These are phyloP conservation scores for Molorchus minor DNA, from an alignment of 2,888 invertebrate species.

Conservation along the genomic window DNA sequence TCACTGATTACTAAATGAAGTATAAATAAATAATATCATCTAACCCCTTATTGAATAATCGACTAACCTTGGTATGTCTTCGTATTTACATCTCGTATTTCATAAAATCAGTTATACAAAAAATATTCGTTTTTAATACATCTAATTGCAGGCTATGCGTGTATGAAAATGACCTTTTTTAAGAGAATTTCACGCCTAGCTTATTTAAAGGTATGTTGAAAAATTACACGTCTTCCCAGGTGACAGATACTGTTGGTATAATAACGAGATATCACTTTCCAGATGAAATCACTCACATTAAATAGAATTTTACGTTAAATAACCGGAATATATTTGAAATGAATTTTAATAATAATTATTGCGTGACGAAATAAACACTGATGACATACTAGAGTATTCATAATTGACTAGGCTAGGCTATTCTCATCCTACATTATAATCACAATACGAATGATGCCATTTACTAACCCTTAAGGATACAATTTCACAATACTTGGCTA, in stretches of 20 bases:
- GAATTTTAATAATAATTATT: neutral
- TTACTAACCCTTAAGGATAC: too few species aligned
- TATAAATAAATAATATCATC: too few species aligned
- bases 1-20: too few species aligned
- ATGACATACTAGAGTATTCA: too few species aligned
- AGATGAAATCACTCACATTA: neutral
- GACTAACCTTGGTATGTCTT: slow-evolving; percentile 25
- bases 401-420: too few species aligned
- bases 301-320: neutral
- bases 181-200: slow-evolving; percentile 29
- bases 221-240: slow-evolving; percentile 10
- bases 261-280: neutral
- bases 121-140: slow-evolving; percentile 41
- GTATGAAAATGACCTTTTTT: slow-evolving; percentile 27
- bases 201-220: slow-evolving; percentile 17
- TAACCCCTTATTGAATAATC: slow-evolving; percentile 28
- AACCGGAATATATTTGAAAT: neutral
- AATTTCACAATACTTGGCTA: too few species aligned
- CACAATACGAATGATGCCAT: too few species aligned
- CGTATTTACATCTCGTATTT: slow-evolving; percentile 29
- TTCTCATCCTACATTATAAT: too few species aligned
- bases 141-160: slow-evolving; percentile 38
- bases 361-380: neutral
- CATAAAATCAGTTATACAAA: slow-evolving; percentile 33
- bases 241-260: neutral